phyloP scores from a whole-genome alignment of 2,113 vertebrate species.

The Gallinago jamesoni region DNA sequence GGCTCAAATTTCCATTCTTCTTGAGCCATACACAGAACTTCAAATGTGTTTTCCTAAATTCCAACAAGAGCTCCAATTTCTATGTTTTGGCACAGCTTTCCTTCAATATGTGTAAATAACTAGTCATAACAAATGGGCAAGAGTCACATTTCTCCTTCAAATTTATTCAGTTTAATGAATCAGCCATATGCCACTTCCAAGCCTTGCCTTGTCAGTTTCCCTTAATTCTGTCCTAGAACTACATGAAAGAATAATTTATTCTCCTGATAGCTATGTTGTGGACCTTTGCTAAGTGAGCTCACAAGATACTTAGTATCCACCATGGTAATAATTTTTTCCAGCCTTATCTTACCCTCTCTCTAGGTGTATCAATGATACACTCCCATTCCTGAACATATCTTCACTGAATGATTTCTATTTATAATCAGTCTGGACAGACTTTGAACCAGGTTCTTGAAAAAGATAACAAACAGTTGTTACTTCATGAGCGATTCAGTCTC shows the following conservation, averaged over 20 bases:
- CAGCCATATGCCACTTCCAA: background rate
- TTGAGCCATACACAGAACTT: background rate
- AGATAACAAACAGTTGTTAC: background rate
- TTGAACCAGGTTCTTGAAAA: background rate
- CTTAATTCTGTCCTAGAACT: background rate
- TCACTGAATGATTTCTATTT: background rate
- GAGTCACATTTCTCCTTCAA: accelerated
- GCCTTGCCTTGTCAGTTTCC: background rate
- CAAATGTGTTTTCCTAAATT: background rate
- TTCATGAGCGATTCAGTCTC: background rate
- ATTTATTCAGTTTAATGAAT: background rate
- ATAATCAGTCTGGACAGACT: background rate
- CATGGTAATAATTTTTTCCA: background rate
- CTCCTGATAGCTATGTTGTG: background rate
- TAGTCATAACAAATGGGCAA: background rate
- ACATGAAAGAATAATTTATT: background rate
- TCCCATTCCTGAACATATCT: background rate
- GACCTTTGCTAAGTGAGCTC: background rate
- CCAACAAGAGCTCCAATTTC: background rate
- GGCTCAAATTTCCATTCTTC: background rate
- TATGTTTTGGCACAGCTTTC: background rate
- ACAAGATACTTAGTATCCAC: background rate
- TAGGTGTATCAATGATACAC: background rate
- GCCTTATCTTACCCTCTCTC: background rate
- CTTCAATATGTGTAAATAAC: background rate